Evolutionary conservation across 2,797 vertebrate species (phyloP).

Genomic region (Chelon auratus): DNA sequence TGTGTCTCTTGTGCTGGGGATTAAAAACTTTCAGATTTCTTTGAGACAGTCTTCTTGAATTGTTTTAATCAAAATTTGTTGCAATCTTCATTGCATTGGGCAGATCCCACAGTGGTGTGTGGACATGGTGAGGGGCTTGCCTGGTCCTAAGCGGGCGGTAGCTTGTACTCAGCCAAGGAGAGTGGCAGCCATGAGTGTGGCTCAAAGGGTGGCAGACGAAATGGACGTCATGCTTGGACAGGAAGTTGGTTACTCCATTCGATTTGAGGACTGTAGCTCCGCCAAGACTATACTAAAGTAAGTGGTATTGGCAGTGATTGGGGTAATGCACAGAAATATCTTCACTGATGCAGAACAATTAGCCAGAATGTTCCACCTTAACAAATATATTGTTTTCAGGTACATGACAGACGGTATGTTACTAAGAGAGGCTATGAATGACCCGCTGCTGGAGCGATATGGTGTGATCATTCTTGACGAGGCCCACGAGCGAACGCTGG

Average conservation of each 20-base stretch:
- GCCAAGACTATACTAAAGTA: constrained; percentile 99
- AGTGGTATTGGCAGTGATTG: constrained; percentile 62
- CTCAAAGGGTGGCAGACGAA: constrained; percentile 97
- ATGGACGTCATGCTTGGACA: constrained; percentile 99
- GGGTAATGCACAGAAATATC: background rate
- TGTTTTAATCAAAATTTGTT: background rate
- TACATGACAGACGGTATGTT: constrained; percentile 99
- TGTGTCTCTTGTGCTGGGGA: background rate
- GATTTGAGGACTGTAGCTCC: constrained; percentile 99
- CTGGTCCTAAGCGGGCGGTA: constrained; percentile 95
- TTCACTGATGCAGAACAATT: background rate
- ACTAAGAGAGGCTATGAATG: constrained; percentile 99
- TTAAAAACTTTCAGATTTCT: background rate
- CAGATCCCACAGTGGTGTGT: constrained; percentile 99
- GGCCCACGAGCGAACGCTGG: constrained; percentile 97
- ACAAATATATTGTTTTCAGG: constrained; percentile 71
- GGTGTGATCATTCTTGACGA: constrained; percentile 99
- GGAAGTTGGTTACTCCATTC: constrained; percentile 98
- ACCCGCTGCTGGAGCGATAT: constrained; percentile 95
- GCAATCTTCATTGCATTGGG: constrained; percentile 32
- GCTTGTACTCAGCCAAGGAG: constrained; percentile 97
- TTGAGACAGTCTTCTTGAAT: background rate
- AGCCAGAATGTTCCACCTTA: background rate
- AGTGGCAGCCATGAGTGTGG: constrained; percentile 98
- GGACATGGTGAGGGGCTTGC: constrained; percentile 93